Evolutionary conservation across 2,113 vertebrate species (phyloP).

Genomic region (Archocentrus centrarchus): DNA sequence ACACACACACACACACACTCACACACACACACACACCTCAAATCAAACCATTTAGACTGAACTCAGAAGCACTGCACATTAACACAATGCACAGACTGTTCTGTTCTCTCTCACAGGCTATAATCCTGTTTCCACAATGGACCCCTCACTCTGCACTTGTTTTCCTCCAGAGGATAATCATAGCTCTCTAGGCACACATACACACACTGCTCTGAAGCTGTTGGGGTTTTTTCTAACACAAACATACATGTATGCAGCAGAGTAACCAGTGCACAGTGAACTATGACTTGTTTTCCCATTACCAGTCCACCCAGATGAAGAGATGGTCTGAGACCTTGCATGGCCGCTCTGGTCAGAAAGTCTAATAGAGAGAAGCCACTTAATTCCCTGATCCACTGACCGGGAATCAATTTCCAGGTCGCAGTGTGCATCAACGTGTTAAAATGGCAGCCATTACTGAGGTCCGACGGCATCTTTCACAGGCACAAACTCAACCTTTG

Average conservation of each 20-base stretch:
- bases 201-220: conserved; percentile 4
- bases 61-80: conserved; percentile 80
- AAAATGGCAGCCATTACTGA: neutral
- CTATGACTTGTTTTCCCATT: conserved; percentile 59
- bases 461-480: conserved; percentile 16
- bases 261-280: conserved; percentile 23
- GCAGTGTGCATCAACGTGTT: neutral
- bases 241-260: neutral
- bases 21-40: conserved; percentile 53
- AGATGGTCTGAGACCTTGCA: conserved; percentile 5
- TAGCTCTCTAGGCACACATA: conserved; percentile 66
- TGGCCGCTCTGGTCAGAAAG: conserved; percentile 21
- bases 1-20: conserved; percentile 15
- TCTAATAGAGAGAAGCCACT: conserved; percentile 57
- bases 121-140: conserved; percentile 91
- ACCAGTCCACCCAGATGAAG: conserved; percentile 35
- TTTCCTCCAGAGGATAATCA: conserved; percentile 95
- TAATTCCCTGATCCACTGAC: conserved; percentile 19
- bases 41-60: conserved; percentile 71
- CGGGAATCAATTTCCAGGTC: conserved; percentile 10
- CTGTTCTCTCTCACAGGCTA: conserved; percentile 83
- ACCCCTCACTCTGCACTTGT: conserved; percentile 90
- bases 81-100: conserved; percentile 74
- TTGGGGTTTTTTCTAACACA: neutral
- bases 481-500: neutral